Base-by-base conservation (phyloP, 2,888 invertebrate genomes). In the Tribolium freemani region DNA sequence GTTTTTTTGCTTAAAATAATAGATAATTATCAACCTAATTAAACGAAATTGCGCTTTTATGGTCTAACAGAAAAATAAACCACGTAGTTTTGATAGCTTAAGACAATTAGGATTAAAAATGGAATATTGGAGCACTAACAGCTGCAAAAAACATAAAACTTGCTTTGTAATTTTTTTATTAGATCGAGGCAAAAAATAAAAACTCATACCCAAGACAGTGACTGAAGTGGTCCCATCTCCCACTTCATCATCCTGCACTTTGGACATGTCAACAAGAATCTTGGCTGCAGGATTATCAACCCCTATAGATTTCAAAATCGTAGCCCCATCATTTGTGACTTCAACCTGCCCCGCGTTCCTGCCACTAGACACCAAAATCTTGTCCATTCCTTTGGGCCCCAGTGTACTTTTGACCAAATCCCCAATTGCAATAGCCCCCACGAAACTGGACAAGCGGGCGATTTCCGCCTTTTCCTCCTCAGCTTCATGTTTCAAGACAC, bases 141-240 rank as follows among this genome's bases (percentile, higher is more conserved):
- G n/a, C n/a, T n/a, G n/a, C n/a, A n/a, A n/a, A n/a, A n/a, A n/a
- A n/a, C n/a, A n/a, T n/a, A n/a, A n/a, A n/a, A n/a, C n/a, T n/a
- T n/a, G n/a, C n/a, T n/a, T n/a, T n/a, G n/a, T n/a, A n/a, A n/a
- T n/a, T n/a, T n/a, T n/a, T n/a, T n/a, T n/a, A n/a, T n/a, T n/a
- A n/a, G n/a, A n/a, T n/a, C n/a, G n/a, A n/a, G n/a, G n/a, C n/a
- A n/a, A n/a, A n/a, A n/a, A n/a, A n/a, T n/a, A n/a, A n/a, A n/a
- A n/a, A n/a, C n/a, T n/a, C 84, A 78, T 86, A 93, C 93, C 93
- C 76, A 93, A 87, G 48, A 98, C 99, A 64, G 98, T 97, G 0
- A 99, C 99, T 0, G 99, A 99, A 46, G 99, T 99, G n/a, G 99
- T 99, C 9, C 99, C 99, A 90, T 99, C 99, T 51, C 99, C 99